Evolutionary conservation across 2,888 invertebrate genomes (phyloP), one percentile per base, ranked within the genome.

Genomic region (Macrosoma leucophasiata): DNA sequence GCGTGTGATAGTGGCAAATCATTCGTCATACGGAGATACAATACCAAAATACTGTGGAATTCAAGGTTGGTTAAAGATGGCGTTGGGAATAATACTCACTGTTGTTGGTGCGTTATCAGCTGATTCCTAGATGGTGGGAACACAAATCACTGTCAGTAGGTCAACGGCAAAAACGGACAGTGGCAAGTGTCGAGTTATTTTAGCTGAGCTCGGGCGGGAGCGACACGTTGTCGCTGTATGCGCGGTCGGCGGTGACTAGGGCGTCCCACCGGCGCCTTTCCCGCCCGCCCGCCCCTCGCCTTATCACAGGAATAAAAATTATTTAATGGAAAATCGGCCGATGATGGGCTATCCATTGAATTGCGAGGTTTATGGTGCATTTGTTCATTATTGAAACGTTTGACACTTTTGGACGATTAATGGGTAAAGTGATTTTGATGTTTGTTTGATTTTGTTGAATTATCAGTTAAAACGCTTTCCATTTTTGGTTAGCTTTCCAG

Each of bases 231-330:
- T 61, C 59, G 57, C 62, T 47, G 55, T 43, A 58, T 58, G 64
- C 60, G 55, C 67, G 71, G 52, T 67, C 64, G 65, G 62, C 64
- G 73, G 67, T 61, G 67, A 78, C 79, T 79, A 60, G 74, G 73
- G 68, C 75, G 76, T 58, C 77, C 63, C 58, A 60, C 48, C 68
- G 77, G 77, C 79, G 76, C 77, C 76, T 66, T n/a, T n/a, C 64
- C 62, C 69, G 66, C 61, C 70, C 55, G 52, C 62, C 63, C 77
- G 68, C 74, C 71, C 73, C 72, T 52, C 77, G 62, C 64, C 73
- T 76, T 76, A 77, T 79, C 79, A 78, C 74, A 57, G 66, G 66
- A 78, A 77, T 78, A 70, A 79, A 78, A 79, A 79, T 73, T 73
- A 78, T 81, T 75, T 79, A 74, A 78, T 74, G 78, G 75, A 74